A percentile compares a stretch with the other conserved stretches of the same genome.
These are phyloP conservation scores for Meriones psammophilus DNA, from an alignment of 2,797 vertebrate genomes.

Conservation along the genomic window DNA sequence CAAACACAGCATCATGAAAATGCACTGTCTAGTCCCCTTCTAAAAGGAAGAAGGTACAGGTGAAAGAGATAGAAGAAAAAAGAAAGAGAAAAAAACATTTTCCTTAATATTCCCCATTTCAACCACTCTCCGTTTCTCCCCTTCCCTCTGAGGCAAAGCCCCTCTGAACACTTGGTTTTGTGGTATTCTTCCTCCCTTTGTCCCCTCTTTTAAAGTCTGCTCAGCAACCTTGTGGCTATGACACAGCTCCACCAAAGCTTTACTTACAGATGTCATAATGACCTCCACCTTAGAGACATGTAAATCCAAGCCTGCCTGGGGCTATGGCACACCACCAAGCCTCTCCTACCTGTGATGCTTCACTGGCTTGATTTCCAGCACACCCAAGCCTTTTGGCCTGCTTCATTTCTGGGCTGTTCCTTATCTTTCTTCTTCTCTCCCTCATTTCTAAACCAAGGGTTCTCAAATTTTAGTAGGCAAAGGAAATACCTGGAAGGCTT, in stretches of 20 bases:
- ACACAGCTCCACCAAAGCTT: not conserved
- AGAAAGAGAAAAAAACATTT: not conserved
- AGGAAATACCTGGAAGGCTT: not conserved
- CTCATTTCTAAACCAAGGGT: not conserved
- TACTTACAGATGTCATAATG: too few species aligned
- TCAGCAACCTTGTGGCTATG: not conserved
- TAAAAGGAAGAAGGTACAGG: not conserved
- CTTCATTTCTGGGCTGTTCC: not conserved
- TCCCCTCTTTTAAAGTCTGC: not conserved
- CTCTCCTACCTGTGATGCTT: not conserved
- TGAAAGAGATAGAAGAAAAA: too few species aligned
- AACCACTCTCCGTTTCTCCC: not conserved
- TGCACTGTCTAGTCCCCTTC: not conserved
- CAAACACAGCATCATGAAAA: not conserved
- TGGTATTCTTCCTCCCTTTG: not conserved
- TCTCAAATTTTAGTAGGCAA: not conserved
- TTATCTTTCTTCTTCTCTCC: not conserved
- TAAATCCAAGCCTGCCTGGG: too few species aligned
- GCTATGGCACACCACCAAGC: not conserved
- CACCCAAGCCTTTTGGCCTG: not conserved
- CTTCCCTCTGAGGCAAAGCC: not conserved
- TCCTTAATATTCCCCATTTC: not conserved
- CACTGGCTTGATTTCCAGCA: not conserved
- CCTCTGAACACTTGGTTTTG: not conserved
- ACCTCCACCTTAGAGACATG: not conserved